phyloP scores from a whole-genome alignment of 2,797 vertebrate species.

The Liasis olivaceus region DNA sequence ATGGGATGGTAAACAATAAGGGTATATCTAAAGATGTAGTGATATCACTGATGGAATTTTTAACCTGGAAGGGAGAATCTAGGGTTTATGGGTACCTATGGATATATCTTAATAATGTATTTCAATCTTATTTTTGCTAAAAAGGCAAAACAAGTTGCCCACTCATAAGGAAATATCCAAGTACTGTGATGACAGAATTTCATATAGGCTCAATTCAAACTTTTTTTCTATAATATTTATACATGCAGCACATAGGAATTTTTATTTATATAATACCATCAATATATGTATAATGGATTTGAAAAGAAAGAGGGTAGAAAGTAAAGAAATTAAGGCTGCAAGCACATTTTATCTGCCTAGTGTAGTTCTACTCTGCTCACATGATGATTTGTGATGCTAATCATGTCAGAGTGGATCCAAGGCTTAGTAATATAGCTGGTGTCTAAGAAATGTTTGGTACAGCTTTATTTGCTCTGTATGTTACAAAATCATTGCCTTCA shows the following conservation, averaged over 20 bases:
- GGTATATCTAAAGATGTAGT: neutral
- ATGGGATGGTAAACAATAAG: neutral
- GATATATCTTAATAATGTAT: neutral
- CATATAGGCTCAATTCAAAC: neutral
- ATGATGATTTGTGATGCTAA: neutral
- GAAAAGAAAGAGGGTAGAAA: neutral
- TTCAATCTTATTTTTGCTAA: too few species aligned
- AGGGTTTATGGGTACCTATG: neutral
- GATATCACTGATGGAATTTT: neutral
- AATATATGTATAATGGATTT: neutral
- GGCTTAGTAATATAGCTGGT: neutral
- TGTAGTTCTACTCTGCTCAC: neutral
- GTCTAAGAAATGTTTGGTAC: neutral
- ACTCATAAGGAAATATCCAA: neutral
- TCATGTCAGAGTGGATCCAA: neutral
- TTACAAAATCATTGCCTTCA: neutral
- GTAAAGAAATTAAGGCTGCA: neutral
- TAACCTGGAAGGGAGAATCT: neutral
- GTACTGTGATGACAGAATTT: neutral
- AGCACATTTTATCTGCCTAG: neutral
- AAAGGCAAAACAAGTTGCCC: neutral
- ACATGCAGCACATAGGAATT: neutral
- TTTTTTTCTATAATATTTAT: neutral
- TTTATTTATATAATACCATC: neutral
- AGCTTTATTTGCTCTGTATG: neutral